Percentiles rank a stretch among this genome's conserved stretches.
phyloP scores from a whole-genome alignment of 2,888 invertebrate species.

The Xestoiulus laeticollis region DNA sequence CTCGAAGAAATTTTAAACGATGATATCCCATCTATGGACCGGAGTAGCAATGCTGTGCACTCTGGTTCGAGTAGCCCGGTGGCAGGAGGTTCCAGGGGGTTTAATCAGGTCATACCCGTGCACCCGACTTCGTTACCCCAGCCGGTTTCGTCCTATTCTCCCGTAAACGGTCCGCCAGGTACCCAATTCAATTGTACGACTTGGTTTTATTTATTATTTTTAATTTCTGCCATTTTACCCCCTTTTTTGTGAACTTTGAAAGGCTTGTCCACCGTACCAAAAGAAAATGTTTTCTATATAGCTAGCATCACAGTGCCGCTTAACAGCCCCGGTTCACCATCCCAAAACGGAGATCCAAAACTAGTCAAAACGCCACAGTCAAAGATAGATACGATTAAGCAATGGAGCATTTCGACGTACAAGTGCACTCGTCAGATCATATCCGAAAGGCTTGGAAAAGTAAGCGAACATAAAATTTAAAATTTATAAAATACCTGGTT shows the following conservation, averaged over 20 bases:
- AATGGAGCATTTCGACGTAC: slow-evolving; percentile 98
- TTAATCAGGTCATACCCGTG: slow-evolving; percentile 40
- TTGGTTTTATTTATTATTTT: background rate
- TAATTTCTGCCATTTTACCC: background rate
- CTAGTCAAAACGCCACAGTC: slow-evolving; percentile 64
- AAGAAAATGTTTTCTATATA: background rate
- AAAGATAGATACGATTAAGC: slow-evolving; percentile 90
- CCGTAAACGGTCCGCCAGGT: slow-evolving; percentile 46
- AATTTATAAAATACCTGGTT: no score
- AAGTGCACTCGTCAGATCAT: slow-evolving; percentile 97
- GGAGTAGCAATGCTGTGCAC: slow-evolving; percentile 52
- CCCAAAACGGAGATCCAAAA: slow-evolving; percentile 70
- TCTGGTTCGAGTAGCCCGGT: slow-evolving; percentile 55
- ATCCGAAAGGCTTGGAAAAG: slow-evolving; percentile 93
- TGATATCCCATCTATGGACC: slow-evolving; percentile 54
- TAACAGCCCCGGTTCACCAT: slow-evolving; percentile 57
- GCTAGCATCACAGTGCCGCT: slow-evolving; percentile 54
- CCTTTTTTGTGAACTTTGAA: background rate
- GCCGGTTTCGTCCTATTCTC: background rate
- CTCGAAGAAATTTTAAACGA: slow-evolving; percentile 55
- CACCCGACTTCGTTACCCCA: slow-evolving; percentile 38
- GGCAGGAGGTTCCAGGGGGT: slow-evolving; percentile 10
- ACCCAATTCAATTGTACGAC: slow-evolving; percentile 30
- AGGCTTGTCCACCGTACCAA: background rate
- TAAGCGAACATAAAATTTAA: slow-evolving; percentile 55